Evolutionary conservation across 2,797 vertebrate species (phyloP).

Genomic region (Syngnathus rostellatus): DNA sequence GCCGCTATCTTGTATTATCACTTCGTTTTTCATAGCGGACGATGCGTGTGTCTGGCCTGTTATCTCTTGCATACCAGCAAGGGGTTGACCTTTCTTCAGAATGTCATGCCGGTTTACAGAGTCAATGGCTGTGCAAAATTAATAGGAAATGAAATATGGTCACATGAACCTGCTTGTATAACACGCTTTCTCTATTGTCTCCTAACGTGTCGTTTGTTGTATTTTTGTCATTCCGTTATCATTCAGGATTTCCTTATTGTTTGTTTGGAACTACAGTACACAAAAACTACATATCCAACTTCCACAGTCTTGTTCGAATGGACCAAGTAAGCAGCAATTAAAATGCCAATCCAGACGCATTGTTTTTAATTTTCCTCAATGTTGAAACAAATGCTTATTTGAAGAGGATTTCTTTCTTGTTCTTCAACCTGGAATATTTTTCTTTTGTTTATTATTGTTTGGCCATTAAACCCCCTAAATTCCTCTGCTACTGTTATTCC

Average conservation of each 20-base stretch:
- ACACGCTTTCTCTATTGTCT: neutral
- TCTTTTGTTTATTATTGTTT: neutral
- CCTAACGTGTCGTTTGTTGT: slow-evolving; percentile 11
- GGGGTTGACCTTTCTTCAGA: slow-evolving; percentile 56
- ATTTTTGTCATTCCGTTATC: slow-evolving; percentile 1
- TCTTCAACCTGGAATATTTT: neutral
- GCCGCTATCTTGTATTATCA: slow-evolving; percentile 32
- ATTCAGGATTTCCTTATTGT: neutral
- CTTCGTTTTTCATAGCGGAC: slow-evolving; percentile 16
- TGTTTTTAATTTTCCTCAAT: neutral
- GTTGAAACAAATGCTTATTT: neutral
- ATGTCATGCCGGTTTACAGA: slow-evolving; percentile 40
- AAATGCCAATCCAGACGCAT: neutral
- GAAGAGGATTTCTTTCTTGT: neutral
- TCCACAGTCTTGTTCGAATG: neutral
- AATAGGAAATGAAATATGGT: slow-evolving; percentile 16
- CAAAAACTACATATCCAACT: too few species aligned
- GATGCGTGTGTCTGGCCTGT: slow-evolving; percentile 35
- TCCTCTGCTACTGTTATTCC: neutral
- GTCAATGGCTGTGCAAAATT: slow-evolving; percentile 34
- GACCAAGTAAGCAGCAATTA: neutral
- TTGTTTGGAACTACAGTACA: neutral
- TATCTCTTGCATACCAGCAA: slow-evolving; percentile 46
- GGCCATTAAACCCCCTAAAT: neutral
- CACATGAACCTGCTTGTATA: neutral